Evolutionary conservation across 1,140 invertebrate species (phyloP).

Genomic region (Leptoteleia sp.): DNA sequence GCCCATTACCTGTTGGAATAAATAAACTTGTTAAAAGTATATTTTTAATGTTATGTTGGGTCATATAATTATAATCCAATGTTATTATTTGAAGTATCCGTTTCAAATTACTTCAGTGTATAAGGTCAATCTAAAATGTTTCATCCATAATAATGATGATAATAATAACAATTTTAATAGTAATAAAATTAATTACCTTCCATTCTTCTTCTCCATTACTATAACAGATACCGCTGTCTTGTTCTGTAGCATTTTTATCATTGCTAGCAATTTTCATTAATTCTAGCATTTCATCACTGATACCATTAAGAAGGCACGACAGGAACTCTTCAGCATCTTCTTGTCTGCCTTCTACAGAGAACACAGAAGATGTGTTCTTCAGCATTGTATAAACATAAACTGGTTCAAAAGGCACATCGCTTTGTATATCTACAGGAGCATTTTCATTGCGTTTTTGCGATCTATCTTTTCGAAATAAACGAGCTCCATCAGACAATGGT

Average conservation of each 20-base stretch:
- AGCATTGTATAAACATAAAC: slow-evolving; percentile 91
- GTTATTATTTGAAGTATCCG: too few relatives aligned
- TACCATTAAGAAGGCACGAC: slow-evolving; percentile 93
- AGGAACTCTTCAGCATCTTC: slow-evolving; percentile 98
- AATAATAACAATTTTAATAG: too few relatives aligned
- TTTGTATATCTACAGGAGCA: slow-evolving; percentile 75
- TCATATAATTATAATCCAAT: too few relatives aligned
- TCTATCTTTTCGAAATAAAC: slow-evolving; percentile 81
- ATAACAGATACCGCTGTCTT: slow-evolving; percentile 75
- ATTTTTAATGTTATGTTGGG: too few relatives aligned
- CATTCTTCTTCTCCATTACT: slow-evolving; percentile 86
- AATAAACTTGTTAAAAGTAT: neutral
- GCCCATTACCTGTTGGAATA: slow-evolving; percentile 86
- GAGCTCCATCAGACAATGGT: slow-evolving; percentile 82
- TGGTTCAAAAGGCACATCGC: slow-evolving; percentile 90
- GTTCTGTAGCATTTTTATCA: slow-evolving; percentile 68
- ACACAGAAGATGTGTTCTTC: slow-evolving; percentile 85
- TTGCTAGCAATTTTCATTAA: slow-evolving; percentile 85
- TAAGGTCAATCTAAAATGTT: too few relatives aligned
- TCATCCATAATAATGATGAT: too few relatives aligned
- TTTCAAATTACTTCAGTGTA: too few relatives aligned
- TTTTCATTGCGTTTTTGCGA: slow-evolving; percentile 74
- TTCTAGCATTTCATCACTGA: slow-evolving; percentile 98
- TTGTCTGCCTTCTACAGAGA: slow-evolving; percentile 90
- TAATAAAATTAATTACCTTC: too few relatives aligned